Conservation (phyloP, 2,113 vertebrate genomes). For the Pelecanus crispus region DNA sequence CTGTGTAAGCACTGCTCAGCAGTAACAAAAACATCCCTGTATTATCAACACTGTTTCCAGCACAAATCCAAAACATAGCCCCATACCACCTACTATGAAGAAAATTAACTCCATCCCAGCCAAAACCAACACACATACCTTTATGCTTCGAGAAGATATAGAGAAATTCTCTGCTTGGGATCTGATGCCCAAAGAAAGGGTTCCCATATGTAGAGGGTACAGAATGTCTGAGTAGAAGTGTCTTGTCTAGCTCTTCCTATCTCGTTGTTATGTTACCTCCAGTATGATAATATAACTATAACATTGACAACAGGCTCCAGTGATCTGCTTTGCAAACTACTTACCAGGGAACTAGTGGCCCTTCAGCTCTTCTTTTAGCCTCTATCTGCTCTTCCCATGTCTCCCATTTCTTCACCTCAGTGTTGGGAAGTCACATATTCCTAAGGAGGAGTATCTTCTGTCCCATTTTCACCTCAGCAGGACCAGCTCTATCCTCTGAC, state of each 20-base stretch:
- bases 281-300: not conserved
- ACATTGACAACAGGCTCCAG: not conserved
- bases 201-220: not conserved
- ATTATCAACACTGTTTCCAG: too few species aligned
- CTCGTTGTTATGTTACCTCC: not conserved
- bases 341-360: not conserved
- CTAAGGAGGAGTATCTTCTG: not conserved
- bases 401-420: not conserved
- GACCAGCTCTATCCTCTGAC: not conserved
- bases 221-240: not conserved
- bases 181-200: not conserved
- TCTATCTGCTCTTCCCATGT: not conserved
- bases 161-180: not conserved
- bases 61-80: too few species aligned
- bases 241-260: not conserved
- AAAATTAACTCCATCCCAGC: too few species aligned
- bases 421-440: not conserved
- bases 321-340: not conserved
- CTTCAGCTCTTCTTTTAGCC: not conserved
- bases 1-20: too few species aligned
- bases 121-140: not conserved
- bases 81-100: too few species aligned
- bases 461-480: not conserved
- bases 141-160: not conserved
- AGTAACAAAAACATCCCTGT: too few species aligned